A percentile compares a stretch with the other conserved stretches of the same genome.
Evolutionary conservation across 2,797 vertebrate species (phyloP).

Genomic region (Loriculus beryllinus): DNA sequence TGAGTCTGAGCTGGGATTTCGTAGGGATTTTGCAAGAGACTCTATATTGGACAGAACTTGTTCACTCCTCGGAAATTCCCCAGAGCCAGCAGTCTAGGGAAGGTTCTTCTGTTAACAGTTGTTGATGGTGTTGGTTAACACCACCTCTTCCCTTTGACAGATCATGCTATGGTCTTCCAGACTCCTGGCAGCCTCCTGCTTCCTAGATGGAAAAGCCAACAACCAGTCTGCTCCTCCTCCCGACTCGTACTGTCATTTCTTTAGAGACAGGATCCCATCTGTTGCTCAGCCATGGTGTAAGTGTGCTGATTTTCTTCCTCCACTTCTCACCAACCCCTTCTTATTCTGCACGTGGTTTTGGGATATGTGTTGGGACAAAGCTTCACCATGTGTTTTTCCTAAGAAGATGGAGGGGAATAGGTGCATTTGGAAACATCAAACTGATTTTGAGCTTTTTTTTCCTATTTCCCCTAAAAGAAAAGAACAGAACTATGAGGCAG

Average conservation of each 20-base stretch:
- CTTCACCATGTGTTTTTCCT: not conserved
- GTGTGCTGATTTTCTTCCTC: not conserved
- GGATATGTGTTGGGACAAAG: not conserved
- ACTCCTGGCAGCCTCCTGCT: constrained; percentile 17
- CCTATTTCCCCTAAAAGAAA: not conserved
- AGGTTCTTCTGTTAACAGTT: not conserved
- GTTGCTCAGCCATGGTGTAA: not conserved
- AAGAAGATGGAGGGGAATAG: not conserved
- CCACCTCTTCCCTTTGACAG: not conserved
- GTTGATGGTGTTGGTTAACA: not conserved
- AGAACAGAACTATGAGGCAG: not conserved
- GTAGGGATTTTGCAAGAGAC: constrained; percentile 19
- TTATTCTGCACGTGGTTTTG: not conserved
- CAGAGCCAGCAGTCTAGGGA: not conserved
- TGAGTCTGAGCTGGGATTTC: not conserved
- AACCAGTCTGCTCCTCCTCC: constrained; percentile 7
- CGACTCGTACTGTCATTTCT: not conserved
- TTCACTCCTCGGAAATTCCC: not conserved
- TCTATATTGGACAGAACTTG: not conserved
- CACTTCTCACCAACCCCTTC: not conserved
- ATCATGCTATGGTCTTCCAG: not conserved
- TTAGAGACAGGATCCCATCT: not conserved
- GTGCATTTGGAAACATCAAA: not conserved
- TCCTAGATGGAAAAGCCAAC: constrained; percentile 21
- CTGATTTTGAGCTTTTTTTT: not conserved